These are phyloP conservation scores for Atractosteus spatula DNA, from an alignment of 2,113 vertebrate genomes.

Conservation along the genomic window DNA sequence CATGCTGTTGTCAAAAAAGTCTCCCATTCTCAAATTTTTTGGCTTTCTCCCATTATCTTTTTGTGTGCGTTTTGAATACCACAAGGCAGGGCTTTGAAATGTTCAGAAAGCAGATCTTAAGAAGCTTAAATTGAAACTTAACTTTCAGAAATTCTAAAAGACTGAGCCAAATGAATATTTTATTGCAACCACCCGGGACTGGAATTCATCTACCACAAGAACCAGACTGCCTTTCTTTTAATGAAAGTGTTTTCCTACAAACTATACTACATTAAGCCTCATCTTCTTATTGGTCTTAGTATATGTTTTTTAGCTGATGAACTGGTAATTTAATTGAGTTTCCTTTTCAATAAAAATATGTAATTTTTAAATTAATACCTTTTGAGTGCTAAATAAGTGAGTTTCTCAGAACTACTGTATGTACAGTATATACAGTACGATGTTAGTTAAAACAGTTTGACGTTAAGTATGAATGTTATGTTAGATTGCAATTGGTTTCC, in stretches of 20 bases:
- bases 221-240: constrained; percentile 17
- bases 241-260: constrained; percentile 23
- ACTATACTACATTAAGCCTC: constrained; percentile 12
- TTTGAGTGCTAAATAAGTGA: background rate
- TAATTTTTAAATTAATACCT: background rate
- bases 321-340: constrained; percentile 17
- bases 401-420: background rate
- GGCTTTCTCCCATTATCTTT: background rate
- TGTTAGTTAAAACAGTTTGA: background rate
- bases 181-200: constrained; percentile 33
- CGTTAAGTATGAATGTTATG: background rate
- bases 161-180: constrained; percentile 34
- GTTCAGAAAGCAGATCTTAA: constrained; percentile 26
- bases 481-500: too few relatives aligned
- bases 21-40: background rate
- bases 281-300: constrained; percentile 28
- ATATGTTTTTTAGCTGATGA: constrained; percentile 29
- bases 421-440: too few relatives aligned
- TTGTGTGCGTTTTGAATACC: constrained; percentile 8
- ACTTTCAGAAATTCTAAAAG: constrained; percentile 39
- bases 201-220: constrained; percentile 13
- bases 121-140: constrained; percentile 40
- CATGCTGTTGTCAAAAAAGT: background rate
- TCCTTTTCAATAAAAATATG: constrained; percentile 1
- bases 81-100: constrained; percentile 13